Evolutionary conservation across 2,888 invertebrate genomes (phyloP).

Genomic region (Cephalotes varians): DNA sequence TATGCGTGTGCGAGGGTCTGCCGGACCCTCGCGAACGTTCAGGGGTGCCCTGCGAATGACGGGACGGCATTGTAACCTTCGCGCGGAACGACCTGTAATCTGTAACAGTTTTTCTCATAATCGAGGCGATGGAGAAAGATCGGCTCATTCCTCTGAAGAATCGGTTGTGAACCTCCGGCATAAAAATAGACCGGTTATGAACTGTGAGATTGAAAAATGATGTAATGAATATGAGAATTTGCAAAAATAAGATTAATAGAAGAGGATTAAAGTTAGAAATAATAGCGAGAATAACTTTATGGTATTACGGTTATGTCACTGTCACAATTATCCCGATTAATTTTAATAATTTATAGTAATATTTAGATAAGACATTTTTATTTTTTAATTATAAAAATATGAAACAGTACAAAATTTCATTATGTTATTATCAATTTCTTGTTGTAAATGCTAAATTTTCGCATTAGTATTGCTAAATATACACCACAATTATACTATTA

Average conservation of each 20-base stretch:
- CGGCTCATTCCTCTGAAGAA: background rate
- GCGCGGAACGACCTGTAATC: slow-evolving; percentile 4
- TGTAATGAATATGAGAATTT: background rate
- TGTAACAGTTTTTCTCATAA: slow-evolving; percentile 6
- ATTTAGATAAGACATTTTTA: background rate
- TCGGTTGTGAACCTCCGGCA: background rate
- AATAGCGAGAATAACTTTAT: background rate
- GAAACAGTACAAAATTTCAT: background rate
- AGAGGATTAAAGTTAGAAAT: background rate
- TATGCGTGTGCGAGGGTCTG: slow-evolving; percentile 28
- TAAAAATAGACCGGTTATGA: too few species aligned
- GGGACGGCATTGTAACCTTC: slow-evolving; percentile 36
- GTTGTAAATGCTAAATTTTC: background rate
- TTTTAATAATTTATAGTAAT: background rate
- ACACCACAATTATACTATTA: background rate
- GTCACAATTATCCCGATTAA: background rate
- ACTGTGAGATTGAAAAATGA: too few species aligned
- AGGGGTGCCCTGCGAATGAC: slow-evolving; percentile 42
- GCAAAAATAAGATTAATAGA: background rate
- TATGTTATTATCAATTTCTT: background rate
- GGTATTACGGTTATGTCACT: background rate
- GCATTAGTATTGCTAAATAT: background rate
- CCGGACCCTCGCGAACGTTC: slow-evolving; percentile 32
- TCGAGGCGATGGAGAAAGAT: slow-evolving; percentile 6
- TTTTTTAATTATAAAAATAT: too few species aligned